phyloP scores from a whole-genome alignment of 2,888 invertebrate species.

The Nomada lathburiana region DNA sequence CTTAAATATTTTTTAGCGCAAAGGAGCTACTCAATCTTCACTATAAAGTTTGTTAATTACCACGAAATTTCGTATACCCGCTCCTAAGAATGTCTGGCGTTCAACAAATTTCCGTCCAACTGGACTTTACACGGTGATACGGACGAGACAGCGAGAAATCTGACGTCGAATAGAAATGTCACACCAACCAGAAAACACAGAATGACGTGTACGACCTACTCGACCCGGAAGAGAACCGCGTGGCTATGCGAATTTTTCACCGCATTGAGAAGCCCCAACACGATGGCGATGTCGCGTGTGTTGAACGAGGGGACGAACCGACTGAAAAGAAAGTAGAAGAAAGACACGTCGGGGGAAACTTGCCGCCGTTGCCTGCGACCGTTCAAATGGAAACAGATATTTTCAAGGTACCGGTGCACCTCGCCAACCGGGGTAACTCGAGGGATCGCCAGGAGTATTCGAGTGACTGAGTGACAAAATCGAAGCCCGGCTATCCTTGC shows the following conservation, averaged over 20 bases:
- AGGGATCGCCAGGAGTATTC: constrained; percentile 41
- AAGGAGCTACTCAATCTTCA: too few species aligned
- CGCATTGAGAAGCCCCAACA: constrained; percentile 51
- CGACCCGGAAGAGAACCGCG: constrained; percentile 43
- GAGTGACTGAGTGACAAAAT: constrained; percentile 62
- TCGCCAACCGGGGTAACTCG: constrained; percentile 46
- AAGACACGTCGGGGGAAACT: constrained; percentile 40
- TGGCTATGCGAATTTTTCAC: constrained; percentile 59
- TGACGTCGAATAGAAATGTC: constrained; percentile 61
- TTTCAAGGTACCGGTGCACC: constrained; percentile 48
- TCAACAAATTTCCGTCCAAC: too few species aligned
- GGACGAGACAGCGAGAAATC: constrained; percentile 54
- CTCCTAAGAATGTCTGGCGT: too few species aligned
- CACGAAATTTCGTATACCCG: too few species aligned
- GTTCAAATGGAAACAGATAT: constrained; percentile 66
- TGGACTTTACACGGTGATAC: constrained; percentile 1
- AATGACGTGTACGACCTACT: constrained; percentile 42
- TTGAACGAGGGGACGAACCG: constrained; percentile 5
- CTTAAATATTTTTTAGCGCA: too few species aligned
- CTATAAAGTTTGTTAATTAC: too few species aligned
- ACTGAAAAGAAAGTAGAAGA: constrained; percentile 11
- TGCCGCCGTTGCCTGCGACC: constrained; percentile 39
- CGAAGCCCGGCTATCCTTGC: constrained; percentile 38
- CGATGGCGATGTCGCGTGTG: not conserved
- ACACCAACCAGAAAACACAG: constrained; percentile 60